Evolutionary conservation across 2,113 vertebrate species (phyloP), one percentile per base, ranked within the genome.

Genomic region (Pogona vitticeps): DNA sequence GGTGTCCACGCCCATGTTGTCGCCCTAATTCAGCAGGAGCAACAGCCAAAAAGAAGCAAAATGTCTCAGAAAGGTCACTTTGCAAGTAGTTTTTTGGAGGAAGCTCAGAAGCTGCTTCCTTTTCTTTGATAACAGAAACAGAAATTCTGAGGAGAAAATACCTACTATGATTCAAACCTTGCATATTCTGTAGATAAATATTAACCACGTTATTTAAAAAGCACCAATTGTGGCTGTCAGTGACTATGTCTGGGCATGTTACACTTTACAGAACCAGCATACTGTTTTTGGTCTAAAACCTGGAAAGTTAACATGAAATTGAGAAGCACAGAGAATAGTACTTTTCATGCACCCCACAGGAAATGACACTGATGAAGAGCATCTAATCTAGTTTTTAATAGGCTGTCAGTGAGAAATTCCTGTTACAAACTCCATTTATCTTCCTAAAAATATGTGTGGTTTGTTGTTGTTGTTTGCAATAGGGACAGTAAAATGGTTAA

Each of bases 1-100:
- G 18, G 84, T 88, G 84, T 94, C 98, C 87, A 98, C 98, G 80
- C 94, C 94, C 98, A 99, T 98, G 93, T 94, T 91, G 52, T 42
- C 26, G 26, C 18, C 38, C 80, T 61, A 75, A 9, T 65, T 17
- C 71, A 71, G 84, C 73, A 91, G n/a, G 40, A 38, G 38, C 3
- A 85, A 80, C 87, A 90, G 18, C 0, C 0, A 82, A 46, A 73
- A 46, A 31, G 1, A 2, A 80, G 85, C 80, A 90, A 85, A 88
- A 89, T 40, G 9, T 31, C 59, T 71, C 23, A 71, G 86, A 56
- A 18, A 7, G 82, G 78, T 71, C 88, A 61, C 81, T 0, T 0
- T 83, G 80, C 33, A 23, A 59, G 68, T 13, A 17, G n/a, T 61
- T 77, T 90, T 88, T 88, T 88, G 89, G 82, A 80, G 31, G 87